These are phyloP conservation scores for Ondatra zibethicus DNA, from an alignment of 2,113 vertebrate genomes.

Conservation along the genomic window DNA sequence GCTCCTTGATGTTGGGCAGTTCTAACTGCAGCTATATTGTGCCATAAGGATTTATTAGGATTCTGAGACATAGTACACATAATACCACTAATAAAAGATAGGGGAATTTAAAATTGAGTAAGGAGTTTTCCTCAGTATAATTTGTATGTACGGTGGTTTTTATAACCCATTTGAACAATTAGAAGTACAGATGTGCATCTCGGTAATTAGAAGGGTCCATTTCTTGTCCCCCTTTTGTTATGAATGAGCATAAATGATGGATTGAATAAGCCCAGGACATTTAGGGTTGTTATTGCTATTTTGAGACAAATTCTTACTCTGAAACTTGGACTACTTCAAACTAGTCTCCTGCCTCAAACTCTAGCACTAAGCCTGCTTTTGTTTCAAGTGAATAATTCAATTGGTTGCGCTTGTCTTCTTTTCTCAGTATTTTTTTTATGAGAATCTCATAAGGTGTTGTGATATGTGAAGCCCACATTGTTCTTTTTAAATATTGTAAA, in stretches of 20 bases:
- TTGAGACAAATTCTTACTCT: not conserved
- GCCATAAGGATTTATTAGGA: too few species aligned
- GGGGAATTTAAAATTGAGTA: not conserved
- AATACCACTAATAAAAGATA: not conserved
- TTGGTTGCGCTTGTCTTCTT: not conserved
- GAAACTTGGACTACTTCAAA: not conserved
- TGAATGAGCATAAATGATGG: not conserved
- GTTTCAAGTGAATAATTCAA: not conserved
- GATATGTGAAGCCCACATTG: not conserved
- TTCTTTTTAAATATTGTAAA: not conserved
- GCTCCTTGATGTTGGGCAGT: too few species aligned
- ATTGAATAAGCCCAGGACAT: not conserved
- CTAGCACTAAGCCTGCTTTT: not conserved
- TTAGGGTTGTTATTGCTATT: too few species aligned
- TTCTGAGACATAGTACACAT: not conserved
- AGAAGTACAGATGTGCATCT: not conserved
- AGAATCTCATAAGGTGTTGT: not conserved
- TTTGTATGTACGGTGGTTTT: not conserved
- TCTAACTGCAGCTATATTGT: not conserved
- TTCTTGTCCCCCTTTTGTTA: not conserved
- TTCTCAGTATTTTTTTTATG: not conserved
- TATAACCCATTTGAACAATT: not conserved
- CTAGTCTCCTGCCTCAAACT: not conserved
- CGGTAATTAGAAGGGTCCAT: not conserved
- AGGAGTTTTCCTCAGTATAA: not conserved